A percentile compares a stretch with the other conserved stretches of the same genome.
Conservation (phyloP, 92 coral and sea anemone species). For the Bergia sp. region DNA sequence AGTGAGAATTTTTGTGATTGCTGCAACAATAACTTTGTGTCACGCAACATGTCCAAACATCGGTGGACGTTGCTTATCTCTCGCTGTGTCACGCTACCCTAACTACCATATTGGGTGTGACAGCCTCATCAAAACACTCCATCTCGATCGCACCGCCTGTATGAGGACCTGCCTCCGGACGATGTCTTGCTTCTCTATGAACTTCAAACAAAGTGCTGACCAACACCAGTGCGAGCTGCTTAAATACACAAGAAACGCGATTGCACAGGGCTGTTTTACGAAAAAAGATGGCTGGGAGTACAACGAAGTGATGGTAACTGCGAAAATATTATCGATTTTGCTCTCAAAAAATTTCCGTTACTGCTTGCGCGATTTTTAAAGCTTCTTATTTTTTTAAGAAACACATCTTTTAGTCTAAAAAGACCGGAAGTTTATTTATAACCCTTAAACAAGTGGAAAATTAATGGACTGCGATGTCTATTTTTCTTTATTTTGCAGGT, state of each 20-base stretch:
- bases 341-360: too few relatives aligned
- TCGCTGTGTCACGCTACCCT: neutral
- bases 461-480: too few relatives aligned
- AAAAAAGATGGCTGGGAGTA: neutral
- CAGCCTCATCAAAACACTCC: neutral
- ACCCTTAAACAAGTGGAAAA: too few relatives aligned
- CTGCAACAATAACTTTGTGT: neutral
- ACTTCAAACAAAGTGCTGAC: neutral
- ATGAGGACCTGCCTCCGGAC: neutral
- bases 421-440: too few relatives aligned
- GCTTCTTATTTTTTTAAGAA: too few relatives aligned
- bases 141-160: neutral
- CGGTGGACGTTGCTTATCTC: neutral
- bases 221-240: neutral
- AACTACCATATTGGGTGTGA: conserved; percentile 11
- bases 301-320: neutral
- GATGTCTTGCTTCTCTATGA: neutral
- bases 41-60: neutral
- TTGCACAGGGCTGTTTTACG: neutral
- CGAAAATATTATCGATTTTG: too few relatives aligned
- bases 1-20: neutral
- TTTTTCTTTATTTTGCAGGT: too few relatives aligned
- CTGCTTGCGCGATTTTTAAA: too few relatives aligned
- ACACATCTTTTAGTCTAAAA: too few relatives aligned
- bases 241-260: neutral